A percentile compares a stretch with the other conserved stretches of the same genome.
Evolutionary conservation across 2,797 vertebrate species (phyloP).

Genomic region (Gymnocypris eckloni): DNA sequence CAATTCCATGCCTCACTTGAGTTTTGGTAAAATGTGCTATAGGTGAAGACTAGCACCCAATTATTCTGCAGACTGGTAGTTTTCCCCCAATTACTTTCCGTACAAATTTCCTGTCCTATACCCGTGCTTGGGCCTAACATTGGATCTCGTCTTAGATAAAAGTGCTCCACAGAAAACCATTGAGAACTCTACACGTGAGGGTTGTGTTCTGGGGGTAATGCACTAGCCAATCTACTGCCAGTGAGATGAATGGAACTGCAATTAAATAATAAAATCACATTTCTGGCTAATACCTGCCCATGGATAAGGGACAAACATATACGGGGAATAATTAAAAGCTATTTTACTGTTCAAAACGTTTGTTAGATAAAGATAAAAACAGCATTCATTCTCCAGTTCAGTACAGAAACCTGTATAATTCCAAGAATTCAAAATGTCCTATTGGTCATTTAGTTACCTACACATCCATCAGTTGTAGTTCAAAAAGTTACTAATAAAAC

Average conservation of each 20-base stretch:
- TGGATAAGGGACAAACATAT: no score
- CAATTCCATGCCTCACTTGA: not conserved
- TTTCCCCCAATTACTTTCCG: conserved; percentile 19
- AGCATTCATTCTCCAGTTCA: not conserved
- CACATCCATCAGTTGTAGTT: not conserved
- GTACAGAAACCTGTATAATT: not conserved
- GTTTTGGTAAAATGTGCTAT: not conserved
- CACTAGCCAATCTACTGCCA: not conserved
- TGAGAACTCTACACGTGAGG: not conserved
- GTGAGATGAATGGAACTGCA: not conserved
- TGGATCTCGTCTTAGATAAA: not conserved
- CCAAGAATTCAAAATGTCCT: not conserved
- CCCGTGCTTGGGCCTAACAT: not conserved
- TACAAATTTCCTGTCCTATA: not conserved
- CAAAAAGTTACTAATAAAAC: not conserved
- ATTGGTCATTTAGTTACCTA: not conserved
- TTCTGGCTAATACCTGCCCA: not conserved
- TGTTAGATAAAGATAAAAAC: not conserved
- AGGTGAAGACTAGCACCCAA: not conserved
- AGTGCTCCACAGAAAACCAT: not conserved
- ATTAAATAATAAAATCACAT: not conserved
- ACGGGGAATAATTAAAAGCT: no score
- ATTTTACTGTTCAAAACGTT: no score
- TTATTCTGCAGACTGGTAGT: conserved; percentile 5
- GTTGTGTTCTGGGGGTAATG: not conserved